A percentile compares a stretch with the other conserved stretches of the same genome.
Conservation (phyloP, 2,113 vertebrate species). For the Micronycteris hirsuta region DNA sequence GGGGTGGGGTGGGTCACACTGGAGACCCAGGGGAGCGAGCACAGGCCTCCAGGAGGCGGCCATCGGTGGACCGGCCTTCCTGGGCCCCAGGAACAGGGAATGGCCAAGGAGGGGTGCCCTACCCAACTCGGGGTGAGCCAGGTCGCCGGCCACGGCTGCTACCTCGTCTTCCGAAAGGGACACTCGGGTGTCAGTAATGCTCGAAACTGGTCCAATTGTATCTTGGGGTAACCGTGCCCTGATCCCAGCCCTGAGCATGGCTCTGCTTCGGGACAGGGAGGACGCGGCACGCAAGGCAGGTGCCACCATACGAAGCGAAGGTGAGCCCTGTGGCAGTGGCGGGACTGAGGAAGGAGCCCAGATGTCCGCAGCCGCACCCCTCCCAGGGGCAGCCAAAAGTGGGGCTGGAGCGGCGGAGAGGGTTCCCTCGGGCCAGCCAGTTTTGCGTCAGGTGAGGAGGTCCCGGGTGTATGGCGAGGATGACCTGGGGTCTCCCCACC, state of each 20-base stretch:
- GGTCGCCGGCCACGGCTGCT: background rate
- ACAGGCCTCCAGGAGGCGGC: background rate
- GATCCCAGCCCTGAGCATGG: background rate
- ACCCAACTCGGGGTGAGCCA: background rate
- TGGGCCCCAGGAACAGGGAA: background rate
- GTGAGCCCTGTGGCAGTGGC: background rate
- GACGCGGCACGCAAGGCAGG: background rate
- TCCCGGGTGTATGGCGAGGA: background rate
- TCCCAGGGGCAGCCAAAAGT: background rate
- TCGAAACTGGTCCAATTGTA: background rate
- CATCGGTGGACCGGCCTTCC: background rate
- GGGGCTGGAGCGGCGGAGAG: background rate
- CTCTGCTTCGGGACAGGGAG: background rate
- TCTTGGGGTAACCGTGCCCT: background rate
- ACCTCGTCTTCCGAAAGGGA: background rate
- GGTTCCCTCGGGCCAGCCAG: background rate
- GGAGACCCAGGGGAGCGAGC: background rate
- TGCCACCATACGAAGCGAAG: rapidly evolving
- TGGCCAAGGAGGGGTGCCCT: background rate
- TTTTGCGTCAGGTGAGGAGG: background rate
- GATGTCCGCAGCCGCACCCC: background rate
- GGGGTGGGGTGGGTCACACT: constrained; percentile 60
- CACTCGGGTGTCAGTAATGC: background rate
- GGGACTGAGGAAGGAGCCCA: background rate
- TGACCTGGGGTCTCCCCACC: background rate